phyloP scores from a whole-genome alignment of 2,113 vertebrate genomes.

The Dolichotis patagonum region DNA sequence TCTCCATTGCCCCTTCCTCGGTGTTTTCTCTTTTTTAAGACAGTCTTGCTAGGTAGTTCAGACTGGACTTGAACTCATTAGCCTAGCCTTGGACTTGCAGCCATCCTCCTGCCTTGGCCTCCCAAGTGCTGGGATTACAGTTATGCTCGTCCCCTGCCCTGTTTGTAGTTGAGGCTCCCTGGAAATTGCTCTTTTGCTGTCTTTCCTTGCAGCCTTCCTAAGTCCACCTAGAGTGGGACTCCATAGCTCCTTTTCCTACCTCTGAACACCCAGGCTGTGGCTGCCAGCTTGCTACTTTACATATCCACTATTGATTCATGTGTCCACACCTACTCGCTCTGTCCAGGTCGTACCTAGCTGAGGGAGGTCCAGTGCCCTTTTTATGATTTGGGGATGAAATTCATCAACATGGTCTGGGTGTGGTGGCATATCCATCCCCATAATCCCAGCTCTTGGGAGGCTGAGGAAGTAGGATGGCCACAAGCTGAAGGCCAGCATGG shows the following conservation, averaged over 20 bases:
- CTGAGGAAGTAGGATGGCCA: not conserved
- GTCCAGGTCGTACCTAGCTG: not conserved
- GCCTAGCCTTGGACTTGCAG: not conserved
- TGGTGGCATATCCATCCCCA: not conserved
- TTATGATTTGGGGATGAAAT: not conserved
- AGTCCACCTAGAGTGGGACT: not conserved
- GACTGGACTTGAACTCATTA: not conserved
- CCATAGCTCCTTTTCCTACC: not conserved
- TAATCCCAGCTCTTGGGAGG: not conserved
- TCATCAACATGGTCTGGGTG: not conserved
- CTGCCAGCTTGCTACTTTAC: not conserved
- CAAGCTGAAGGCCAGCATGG: not conserved
- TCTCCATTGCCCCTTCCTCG: not conserved
- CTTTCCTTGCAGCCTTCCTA: not conserved
- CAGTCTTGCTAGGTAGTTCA: not conserved
- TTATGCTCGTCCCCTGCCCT: not conserved
- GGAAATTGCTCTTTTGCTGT: not conserved
- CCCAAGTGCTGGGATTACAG: not conserved
- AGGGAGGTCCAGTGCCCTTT: not conserved
- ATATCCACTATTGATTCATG: not conserved
- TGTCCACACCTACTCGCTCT: not conserved
- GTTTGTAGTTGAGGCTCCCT: not conserved
- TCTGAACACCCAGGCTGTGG: not conserved
- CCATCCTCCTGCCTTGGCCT: not conserved
- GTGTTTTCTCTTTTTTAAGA: not conserved